A percentile compares a stretch with the other conserved stretches of the same genome.
phyloP scores from a whole-genome alignment of 2,797 vertebrate genomes.

The Bryconaethiops microstoma region DNA sequence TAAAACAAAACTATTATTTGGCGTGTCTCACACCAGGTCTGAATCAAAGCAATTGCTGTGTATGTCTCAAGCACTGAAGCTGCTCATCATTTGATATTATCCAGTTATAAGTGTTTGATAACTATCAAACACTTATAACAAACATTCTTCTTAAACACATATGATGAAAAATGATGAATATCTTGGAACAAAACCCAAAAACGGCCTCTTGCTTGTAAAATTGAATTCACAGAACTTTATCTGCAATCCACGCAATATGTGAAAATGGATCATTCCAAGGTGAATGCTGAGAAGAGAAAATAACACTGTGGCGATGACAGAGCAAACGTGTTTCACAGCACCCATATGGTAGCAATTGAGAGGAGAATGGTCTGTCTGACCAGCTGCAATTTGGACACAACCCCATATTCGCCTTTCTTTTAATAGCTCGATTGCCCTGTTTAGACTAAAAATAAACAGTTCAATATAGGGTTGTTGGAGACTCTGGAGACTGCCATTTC shows the following conservation, averaged over 20 bases:
- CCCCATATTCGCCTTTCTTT: conserved; percentile 85
- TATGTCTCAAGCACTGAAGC: conserved; percentile 70
- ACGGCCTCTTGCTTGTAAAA: neutral
- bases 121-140: no score
- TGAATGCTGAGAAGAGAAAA: conserved; percentile 66
- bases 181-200: no score
- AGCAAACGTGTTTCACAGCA: conserved; percentile 66
- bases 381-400: conserved; percentile 84
- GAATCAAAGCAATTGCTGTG: conserved; percentile 79
- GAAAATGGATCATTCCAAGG: neutral
- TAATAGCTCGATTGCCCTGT: conserved; percentile 84
- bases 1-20: conserved; percentile 80
- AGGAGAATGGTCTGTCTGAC: conserved; percentile 76
- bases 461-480: conserved; percentile 77
- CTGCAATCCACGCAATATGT: neutral
- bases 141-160: conserved; percentile 3
- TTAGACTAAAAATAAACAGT: conserved; percentile 88
- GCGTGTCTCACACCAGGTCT: conserved; percentile 71
- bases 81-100: conserved; percentile 66
- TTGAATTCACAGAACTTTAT: neutral
- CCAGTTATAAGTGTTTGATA: conserved; percentile 61
- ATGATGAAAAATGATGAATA: neutral
- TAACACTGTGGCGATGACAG: conserved; percentile 63
- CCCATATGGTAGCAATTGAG: conserved; percentile 87
- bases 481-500: conserved; percentile 77